phyloP scores from a whole-genome alignment of 2,888 invertebrate genomes.

The Seira musarum region DNA sequence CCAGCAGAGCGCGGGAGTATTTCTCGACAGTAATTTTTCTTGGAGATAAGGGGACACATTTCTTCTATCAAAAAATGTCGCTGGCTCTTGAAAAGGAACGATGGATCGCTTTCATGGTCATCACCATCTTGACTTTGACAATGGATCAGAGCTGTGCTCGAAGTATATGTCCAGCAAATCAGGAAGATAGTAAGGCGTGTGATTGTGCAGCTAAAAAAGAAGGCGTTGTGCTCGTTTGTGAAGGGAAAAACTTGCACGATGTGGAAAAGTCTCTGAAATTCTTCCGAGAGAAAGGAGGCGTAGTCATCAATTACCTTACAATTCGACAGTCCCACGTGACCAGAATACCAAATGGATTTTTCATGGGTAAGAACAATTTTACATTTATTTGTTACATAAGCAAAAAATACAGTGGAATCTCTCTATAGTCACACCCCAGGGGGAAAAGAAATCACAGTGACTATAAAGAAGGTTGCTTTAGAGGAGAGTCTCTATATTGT shows the following conservation, averaged over 20 bases:
- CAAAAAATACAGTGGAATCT: too few relatives aligned
- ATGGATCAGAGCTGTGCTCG: slow-evolving; percentile 73
- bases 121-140: slow-evolving; percentile 61
- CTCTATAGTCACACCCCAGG: too few relatives aligned
- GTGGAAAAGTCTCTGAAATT: slow-evolving; percentile 85
- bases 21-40: too few relatives aligned
- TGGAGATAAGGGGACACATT: too few relatives aligned
- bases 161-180: slow-evolving; percentile 72
- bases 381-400: slow-evolving; percentile 14
- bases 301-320: slow-evolving; percentile 90
- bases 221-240: slow-evolving; percentile 90
- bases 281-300: slow-evolving; percentile 76
- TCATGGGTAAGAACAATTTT: slow-evolving; percentile 75
- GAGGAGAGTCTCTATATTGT: too few relatives aligned
- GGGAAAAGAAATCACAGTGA: too few relatives aligned
- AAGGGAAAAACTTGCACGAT: slow-evolving; percentile 86
- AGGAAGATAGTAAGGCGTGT: slow-evolving; percentile 79
- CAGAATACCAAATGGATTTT: slow-evolving; percentile 83
- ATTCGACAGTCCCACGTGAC: slow-evolving; percentile 88
- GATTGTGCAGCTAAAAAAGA: slow-evolving; percentile 89
- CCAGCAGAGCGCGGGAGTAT: background rate
- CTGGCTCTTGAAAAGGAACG: slow-evolving; percentile 20
- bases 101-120: slow-evolving; percentile 40
- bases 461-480: too few relatives aligned
- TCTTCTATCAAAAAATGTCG: background rate